Evolutionary conservation across 2,113 vertebrate genomes (phyloP).

Genomic region (Heloderma charlesbogerti): DNA sequence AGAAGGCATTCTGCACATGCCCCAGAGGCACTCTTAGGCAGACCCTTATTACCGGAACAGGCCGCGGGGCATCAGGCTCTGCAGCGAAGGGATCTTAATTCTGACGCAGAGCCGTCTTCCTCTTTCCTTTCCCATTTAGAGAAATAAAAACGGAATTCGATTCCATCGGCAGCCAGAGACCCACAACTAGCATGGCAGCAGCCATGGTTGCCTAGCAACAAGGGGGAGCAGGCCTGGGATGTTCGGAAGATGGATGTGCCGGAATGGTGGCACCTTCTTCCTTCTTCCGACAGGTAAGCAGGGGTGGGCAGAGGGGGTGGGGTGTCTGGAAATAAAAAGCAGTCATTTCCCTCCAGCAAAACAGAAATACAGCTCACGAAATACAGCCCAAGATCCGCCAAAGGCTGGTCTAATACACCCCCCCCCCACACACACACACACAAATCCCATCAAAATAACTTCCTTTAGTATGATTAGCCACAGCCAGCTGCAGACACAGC

Average conservation of each 20-base stretch:
- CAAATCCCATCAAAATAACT: too few relatives aligned
- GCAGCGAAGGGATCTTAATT: neutral
- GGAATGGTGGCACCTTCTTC: neutral
- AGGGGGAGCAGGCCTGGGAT: neutral
- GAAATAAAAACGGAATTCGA: constrained; percentile 7
- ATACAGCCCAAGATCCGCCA: too few relatives aligned
- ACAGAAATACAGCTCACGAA: too few relatives aligned
- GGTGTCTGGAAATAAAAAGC: too few relatives aligned
- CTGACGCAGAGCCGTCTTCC: neutral
- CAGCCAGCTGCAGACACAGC: neutral
- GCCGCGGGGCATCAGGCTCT: neutral
- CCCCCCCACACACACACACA: too few relatives aligned
- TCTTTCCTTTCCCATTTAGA: neutral
- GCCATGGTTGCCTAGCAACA: constrained; percentile 8
- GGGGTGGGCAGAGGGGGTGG: neutral
- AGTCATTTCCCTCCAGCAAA: neutral
- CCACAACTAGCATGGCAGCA: neutral
- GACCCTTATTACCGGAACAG: neutral
- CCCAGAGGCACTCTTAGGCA: neutral
- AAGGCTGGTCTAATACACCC: too few relatives aligned
- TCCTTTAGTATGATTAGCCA: neutral
- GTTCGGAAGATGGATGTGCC: too few relatives aligned
- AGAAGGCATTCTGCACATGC: too few relatives aligned
- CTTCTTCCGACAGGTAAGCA: neutral
- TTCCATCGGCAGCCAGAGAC: neutral